Base-by-base conservation (phyloP, 2,113 vertebrate species). In the Dendrocopos noguchii region DNA sequence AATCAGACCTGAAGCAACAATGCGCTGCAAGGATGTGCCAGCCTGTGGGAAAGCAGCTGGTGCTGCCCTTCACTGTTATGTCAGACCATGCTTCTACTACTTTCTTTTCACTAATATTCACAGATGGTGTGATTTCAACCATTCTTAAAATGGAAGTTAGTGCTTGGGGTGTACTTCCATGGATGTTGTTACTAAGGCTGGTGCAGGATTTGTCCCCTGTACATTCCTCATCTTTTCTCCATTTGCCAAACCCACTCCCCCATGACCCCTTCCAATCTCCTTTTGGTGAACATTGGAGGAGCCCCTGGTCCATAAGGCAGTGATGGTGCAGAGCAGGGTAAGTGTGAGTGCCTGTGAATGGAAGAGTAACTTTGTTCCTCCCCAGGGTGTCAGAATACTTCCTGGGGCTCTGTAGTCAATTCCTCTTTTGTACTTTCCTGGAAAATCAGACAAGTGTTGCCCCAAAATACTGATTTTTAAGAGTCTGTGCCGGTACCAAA, bases 331-430 rank as follows among this genome's bases (percentile, higher is more conserved):
- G 31, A 84, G 10, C 3, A 2, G 5, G 74, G 15, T 29, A 59
- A 1, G 6, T 57, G 16, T 0, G 0, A 56, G n/a, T 17, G 5
- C 6, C 24, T 61, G 46, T 5, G 34, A 46, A 16, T 34, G 29
- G 22, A 14, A 28, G 2, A 53, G 33, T 11, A 22, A 64, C 39
- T 29, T 53, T 57, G 1, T 39, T 44, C 33, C 29, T 61, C 5
- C 29, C 4, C 18, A 50, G 16, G 28, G 47, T 8, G 12, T 17
- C 47, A 60, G 56, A 65, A 20, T 12, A 20, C 9, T 13, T 46
- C 33, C 24, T 50, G 15, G 14, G 39, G 36, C n/a, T 75, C 46
- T 4, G 24, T 42, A 47, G 24, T 20, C 28, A 55, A 50, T 42
- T 75, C 5, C 1, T 64, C 6, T 33, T 67, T 17, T 46, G 47